phyloP scores from a whole-genome alignment of 92 coral and sea anemone species.

The Paramuricea clavata region DNA sequence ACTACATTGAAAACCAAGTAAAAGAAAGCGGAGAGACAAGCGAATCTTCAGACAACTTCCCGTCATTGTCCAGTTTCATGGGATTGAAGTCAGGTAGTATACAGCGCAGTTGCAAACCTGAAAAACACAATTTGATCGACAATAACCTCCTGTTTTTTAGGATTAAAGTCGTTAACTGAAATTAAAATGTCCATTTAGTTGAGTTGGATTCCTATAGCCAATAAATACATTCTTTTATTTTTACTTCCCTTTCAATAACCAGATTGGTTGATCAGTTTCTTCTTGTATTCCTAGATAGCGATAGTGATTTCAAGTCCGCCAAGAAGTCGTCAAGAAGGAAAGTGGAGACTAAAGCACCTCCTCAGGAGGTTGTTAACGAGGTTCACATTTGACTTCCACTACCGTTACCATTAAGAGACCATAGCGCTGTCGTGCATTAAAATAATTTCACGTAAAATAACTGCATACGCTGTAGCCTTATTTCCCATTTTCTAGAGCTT shows the following conservation, averaged over 20 bases:
- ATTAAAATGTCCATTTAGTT: no score
- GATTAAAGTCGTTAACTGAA: no score
- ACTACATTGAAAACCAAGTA: neutral
- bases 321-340: neutral
- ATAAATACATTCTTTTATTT: no score
- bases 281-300: neutral
- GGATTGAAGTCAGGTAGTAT: slow-evolving; percentile 3
- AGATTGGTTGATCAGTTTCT: neutral
- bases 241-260: neutral
- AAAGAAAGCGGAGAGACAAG: neutral
- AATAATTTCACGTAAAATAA: no score
- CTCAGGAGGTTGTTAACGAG: neutral
- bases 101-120: neutral
- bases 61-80: slow-evolving; percentile 11
- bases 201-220: no score
- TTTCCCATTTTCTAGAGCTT: neutral
- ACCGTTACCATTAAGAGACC: no score
- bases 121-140: no score
- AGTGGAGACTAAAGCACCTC: no score
- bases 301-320: neutral
- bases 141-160: no score
- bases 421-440: no score
- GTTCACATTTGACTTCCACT: no score
- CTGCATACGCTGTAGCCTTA: neutral
- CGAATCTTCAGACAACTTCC: slow-evolving; percentile 23